Percentiles rank a stretch among this genome's conserved stretches.
These are phyloP conservation scores for Aramus guarauna DNA, from an alignment of 2,113 vertebrate genomes.

Conservation along the genomic window DNA sequence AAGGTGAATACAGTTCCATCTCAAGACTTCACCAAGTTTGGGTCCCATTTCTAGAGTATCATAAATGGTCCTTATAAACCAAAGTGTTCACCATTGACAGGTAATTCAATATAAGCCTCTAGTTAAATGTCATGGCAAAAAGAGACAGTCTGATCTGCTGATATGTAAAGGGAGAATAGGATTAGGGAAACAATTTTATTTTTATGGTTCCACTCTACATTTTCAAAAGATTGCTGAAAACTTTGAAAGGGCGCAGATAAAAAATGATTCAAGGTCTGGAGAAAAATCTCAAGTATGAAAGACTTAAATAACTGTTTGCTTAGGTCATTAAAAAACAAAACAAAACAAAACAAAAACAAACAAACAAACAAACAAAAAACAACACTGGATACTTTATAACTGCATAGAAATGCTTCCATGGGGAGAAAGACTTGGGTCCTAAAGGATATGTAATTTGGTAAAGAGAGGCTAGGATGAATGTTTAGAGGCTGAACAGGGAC, in stretches of 20 bases:
- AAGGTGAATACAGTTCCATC: not conserved
- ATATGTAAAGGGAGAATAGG: not conserved
- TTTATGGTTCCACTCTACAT: not conserved
- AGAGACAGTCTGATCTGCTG: not conserved
- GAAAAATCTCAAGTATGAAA: not conserved
- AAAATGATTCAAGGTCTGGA: not conserved
- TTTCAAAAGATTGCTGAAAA: not conserved
- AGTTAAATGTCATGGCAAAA: not conserved
- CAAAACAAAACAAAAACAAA: fast-evolving
- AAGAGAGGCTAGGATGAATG: not conserved
- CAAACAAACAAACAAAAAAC: too few species aligned
- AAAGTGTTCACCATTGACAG: not conserved
- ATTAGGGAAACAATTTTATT: not conserved
- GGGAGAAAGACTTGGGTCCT: not conserved
- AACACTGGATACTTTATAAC: not conserved
- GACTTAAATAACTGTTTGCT: not conserved
- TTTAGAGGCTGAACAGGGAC: not conserved
- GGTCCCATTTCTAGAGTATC: not conserved
- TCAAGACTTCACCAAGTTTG: not conserved
- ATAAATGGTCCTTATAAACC: not conserved
- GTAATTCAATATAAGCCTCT: not conserved
- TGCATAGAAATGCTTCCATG: not conserved
- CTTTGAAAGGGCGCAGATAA: not conserved
- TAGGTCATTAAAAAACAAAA: not conserved
- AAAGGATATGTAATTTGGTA: not conserved